Conservation (phyloP, 2,888 invertebrate species). For the Callimorpha dominula region DNA sequence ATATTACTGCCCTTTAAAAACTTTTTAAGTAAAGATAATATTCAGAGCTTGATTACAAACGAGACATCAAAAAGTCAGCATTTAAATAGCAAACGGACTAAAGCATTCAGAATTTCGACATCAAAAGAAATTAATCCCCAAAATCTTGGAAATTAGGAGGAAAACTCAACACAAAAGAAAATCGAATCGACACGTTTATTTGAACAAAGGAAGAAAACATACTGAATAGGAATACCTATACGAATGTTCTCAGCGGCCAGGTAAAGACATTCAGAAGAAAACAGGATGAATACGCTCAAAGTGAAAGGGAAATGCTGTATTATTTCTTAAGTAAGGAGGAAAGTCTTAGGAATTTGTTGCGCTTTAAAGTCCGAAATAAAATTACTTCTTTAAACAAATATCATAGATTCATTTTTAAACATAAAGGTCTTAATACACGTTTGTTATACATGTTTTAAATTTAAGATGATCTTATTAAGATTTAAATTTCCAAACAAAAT, state of each 20-base stretch:
- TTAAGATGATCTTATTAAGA: too few species aligned
- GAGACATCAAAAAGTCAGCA: conserved; percentile 6
- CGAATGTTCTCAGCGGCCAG: conserved; percentile 17
- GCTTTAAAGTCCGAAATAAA: neutral
- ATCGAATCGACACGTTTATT: conserved; percentile 19
- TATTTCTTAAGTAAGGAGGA: neutral
- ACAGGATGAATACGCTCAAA: conserved; percentile 11
- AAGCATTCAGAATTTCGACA: conserved; percentile 11
- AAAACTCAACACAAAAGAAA: conserved; percentile 14
- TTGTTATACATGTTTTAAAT: neutral
- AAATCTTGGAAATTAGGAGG: conserved; percentile 19
- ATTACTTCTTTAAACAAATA: neutral
- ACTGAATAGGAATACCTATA: conserved; percentile 6
- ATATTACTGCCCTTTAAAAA: neutral
- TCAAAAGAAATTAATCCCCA: conserved; percentile 27
- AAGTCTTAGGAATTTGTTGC: conserved; percentile 2
- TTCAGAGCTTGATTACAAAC: neutral
- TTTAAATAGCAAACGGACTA: conserved; percentile 8
- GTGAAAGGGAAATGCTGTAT: conserved; percentile 10
- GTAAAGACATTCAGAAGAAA: conserved; percentile 18
- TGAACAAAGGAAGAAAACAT: conserved; percentile 22
- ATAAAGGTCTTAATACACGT: neutral
- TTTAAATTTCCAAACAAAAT: too few species aligned
- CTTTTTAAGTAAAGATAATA: neutral
- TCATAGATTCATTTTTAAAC: neutral